Conservation (phyloP, 2,888 invertebrate species). For the Catonia carolina region DNA sequence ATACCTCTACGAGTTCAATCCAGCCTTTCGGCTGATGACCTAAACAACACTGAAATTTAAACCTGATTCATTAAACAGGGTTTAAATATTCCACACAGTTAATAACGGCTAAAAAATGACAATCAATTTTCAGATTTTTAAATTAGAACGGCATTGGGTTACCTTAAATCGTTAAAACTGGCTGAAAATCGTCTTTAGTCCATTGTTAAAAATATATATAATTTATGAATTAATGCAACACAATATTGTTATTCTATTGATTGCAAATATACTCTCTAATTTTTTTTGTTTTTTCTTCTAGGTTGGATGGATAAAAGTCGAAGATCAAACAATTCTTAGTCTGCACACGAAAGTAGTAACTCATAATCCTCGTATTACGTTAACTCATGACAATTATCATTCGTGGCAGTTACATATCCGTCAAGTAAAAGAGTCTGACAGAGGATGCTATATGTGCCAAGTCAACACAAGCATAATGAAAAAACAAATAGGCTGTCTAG, state of each 20-base stretch:
- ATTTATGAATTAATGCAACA: no score
- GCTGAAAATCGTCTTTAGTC: no score
- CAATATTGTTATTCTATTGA: background rate
- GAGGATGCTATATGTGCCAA: slow-evolving; percentile 87
- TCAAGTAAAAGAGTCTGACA: slow-evolving; percentile 70
- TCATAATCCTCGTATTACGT: slow-evolving; percentile 72
- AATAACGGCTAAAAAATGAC: no score
- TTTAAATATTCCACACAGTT: no score
- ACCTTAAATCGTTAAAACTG: no score
- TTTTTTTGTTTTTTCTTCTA: slow-evolving; percentile 42
- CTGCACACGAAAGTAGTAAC: slow-evolving; percentile 76
- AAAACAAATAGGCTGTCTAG: slow-evolving; percentile 78
- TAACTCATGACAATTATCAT: slow-evolving; percentile 62
- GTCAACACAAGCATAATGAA: slow-evolving; percentile 82
- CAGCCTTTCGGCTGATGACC: no score
- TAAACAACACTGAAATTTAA: no score
- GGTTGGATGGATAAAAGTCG: slow-evolving; percentile 84
- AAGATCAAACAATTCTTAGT: slow-evolving; percentile 80
- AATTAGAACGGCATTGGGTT: no score
- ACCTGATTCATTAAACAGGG: no score
- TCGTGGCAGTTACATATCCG: slow-evolving; percentile 79
- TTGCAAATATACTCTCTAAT: background rate
- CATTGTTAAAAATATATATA: no score
- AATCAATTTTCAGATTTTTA: no score
- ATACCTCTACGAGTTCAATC: no score